Evolutionary conservation across 1,140 invertebrate species (phyloP).

Genomic region (Metaphire vulgaris): DNA sequence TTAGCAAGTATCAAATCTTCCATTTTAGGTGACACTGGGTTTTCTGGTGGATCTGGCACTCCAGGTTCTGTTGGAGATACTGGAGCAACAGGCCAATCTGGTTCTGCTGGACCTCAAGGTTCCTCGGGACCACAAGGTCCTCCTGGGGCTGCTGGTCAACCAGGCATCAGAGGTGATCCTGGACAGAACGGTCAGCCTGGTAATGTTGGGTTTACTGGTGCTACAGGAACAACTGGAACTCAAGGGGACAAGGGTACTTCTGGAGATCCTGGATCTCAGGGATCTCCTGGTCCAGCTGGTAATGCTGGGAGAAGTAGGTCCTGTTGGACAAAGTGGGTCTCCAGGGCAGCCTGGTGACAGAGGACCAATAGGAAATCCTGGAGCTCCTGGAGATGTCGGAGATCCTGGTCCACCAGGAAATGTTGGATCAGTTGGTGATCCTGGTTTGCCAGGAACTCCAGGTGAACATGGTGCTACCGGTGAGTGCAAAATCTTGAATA

Average conservation of each 20-base stretch:
- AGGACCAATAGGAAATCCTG: background rate
- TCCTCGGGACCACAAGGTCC: slow-evolving; percentile 11
- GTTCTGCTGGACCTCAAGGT: slow-evolving; percentile 7
- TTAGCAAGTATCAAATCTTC: too few species aligned
- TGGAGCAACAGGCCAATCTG: slow-evolving; percentile 1
- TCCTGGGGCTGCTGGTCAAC: slow-evolving; percentile 5
- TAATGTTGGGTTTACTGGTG: slow-evolving; percentile 4
- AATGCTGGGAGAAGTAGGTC: slow-evolving; percentile 56
- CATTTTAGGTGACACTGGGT: slow-evolving; percentile 16
- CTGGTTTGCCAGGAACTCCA: slow-evolving; percentile 34
- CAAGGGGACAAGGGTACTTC: too few species aligned
- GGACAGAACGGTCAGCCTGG: slow-evolving; percentile 3
- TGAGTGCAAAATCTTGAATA: too few species aligned
- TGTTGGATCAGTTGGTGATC: slow-evolving; percentile 23
- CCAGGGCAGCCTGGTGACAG: background rate
- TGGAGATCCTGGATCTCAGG: slow-evolving; percentile 1
- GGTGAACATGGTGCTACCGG: slow-evolving; percentile 34
- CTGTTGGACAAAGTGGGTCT: slow-evolving; percentile 15
- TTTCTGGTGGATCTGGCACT: background rate
- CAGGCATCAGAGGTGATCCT: slow-evolving; percentile 15
- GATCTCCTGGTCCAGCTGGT: background rate
- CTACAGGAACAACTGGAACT: too few species aligned
- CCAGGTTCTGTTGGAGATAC: background rate
- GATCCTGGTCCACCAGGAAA: slow-evolving; percentile 41
- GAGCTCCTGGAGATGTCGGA: slow-evolving; percentile 21